Percentiles rank a stretch among this genome's conserved stretches.
phyloP scores from a whole-genome alignment of 2,888 invertebrate genomes.

The Ametastegia equiseti region DNA sequence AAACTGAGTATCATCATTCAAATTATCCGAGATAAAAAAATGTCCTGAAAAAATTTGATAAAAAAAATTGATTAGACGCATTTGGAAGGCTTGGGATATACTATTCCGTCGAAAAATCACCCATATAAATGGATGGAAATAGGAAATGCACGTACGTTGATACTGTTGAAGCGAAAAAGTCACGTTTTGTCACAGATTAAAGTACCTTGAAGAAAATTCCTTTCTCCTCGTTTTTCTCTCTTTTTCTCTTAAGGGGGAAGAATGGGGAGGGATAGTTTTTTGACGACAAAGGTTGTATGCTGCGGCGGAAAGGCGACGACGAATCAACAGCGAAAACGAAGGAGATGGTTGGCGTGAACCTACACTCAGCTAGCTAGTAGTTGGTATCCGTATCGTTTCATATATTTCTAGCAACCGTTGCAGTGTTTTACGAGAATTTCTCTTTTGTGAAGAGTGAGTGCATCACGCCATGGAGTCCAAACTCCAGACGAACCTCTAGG shows the following conservation, averaged over 20 bases:
- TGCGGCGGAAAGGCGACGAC: neutral
- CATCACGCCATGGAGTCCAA: slow-evolving; percentile 11
- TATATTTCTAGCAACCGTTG: slow-evolving; percentile 9
- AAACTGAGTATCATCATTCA: no score
- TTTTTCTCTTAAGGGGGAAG: neutral
- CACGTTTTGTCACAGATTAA: neutral
- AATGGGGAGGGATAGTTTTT: neutral
- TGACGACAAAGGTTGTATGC: neutral
- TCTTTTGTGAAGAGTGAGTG: slow-evolving; percentile 1
- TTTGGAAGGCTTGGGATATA: no score
- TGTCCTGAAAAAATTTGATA: no score
- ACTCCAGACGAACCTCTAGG: slow-evolving; percentile 7
- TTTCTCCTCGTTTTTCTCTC: neutral
- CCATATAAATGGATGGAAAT: neutral
- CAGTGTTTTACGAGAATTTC: slow-evolving; percentile 20
- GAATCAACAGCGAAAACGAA: slow-evolving; percentile 4
- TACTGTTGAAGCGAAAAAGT: neutral
- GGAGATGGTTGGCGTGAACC: neutral
- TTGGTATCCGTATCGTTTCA: neutral
- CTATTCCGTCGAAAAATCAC: neutral
- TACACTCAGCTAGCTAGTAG: neutral
- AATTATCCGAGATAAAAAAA: no score
- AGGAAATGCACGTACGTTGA: neutral
- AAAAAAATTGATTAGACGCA: no score
- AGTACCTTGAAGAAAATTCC: neutral